Conservation (phyloP, 2,113 vertebrate genomes). For the Anolis sagrei region DNA sequence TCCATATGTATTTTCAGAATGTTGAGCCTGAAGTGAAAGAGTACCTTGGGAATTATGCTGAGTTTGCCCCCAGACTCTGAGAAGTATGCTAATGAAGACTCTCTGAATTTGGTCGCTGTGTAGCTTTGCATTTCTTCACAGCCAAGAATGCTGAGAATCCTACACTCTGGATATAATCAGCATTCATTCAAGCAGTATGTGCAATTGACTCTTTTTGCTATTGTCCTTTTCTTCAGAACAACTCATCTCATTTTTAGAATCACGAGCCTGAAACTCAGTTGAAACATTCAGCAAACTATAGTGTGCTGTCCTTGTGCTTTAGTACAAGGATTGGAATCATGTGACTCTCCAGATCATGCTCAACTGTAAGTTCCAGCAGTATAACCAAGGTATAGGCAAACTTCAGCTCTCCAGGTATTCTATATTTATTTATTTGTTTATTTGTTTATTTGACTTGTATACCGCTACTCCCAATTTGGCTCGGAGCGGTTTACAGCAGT, state of each 20-base stretch:
- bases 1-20: constrained; percentile 69
- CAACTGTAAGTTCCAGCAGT: too few relatives aligned
- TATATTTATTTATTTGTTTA: too few relatives aligned
- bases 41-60: constrained; percentile 58
- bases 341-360: too few relatives aligned
- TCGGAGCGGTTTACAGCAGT: too few relatives aligned
- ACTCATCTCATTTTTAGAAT: constrained; percentile 4
- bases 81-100: constrained; percentile 60
- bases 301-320: not conserved
- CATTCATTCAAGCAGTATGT: constrained; percentile 37
- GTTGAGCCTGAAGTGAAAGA: constrained; percentile 62
- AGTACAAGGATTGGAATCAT: too few relatives aligned
- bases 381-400: too few relatives aligned
- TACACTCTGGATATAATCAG: constrained; percentile 56
- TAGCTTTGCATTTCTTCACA: constrained; percentile 55
- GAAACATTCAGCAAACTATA: not conserved
- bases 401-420: too few relatives aligned
- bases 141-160: constrained; percentile 61
- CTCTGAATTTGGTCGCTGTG: constrained; percentile 53
- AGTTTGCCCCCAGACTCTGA: constrained; percentile 64
- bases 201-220: constrained; percentile 24
- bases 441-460: too few relatives aligned
- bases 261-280: not conserved
- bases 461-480: too few relatives aligned
- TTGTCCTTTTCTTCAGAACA: constrained; percentile 37